These are phyloP conservation scores for Leptinotarsa undecemlineata DNA, from an alignment of 1,140 invertebrate species.

Conservation along the genomic window DNA sequence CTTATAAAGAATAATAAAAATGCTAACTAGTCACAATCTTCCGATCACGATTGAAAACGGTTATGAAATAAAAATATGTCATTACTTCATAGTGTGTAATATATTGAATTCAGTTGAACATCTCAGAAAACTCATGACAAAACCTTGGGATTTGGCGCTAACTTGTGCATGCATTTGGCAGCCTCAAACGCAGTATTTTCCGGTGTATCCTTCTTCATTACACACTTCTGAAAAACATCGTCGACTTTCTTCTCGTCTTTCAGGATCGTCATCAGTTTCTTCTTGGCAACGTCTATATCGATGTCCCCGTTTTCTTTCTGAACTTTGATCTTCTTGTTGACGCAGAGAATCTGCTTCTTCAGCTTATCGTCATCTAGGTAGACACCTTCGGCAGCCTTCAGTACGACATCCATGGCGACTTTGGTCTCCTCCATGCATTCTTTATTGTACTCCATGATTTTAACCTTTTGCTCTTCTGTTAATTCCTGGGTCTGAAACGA, in stretches of 20 bases:
- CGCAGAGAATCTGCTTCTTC: constrained; percentile 56
- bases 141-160: constrained; percentile 26
- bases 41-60: too few relatives aligned
- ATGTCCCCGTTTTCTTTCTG: constrained; percentile 52
- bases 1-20: too few relatives aligned
- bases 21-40: too few relatives aligned
- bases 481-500: constrained; percentile 31
- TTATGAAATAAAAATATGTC: too few relatives aligned
- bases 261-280: constrained; percentile 52
- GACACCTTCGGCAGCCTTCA: constrained; percentile 53
- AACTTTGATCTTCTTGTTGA: constrained; percentile 57
- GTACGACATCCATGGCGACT: constrained; percentile 51
- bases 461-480: constrained; percentile 59
- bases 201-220: constrained; percentile 30
- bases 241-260: constrained; percentile 45
- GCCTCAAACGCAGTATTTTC: constrained; percentile 37
- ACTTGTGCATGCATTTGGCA: constrained; percentile 31
- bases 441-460: constrained; percentile 55
- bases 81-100: too few relatives aligned
- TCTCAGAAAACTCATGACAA: background rate
- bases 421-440: constrained; percentile 56
- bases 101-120: too few relatives aligned
- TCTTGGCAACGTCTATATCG: constrained; percentile 52
- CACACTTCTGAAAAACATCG: constrained; percentile 36
- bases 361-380: constrained; percentile 54